phyloP scores from a whole-genome alignment of 2,797 vertebrate species.

The Acanthiza pusilla region DNA sequence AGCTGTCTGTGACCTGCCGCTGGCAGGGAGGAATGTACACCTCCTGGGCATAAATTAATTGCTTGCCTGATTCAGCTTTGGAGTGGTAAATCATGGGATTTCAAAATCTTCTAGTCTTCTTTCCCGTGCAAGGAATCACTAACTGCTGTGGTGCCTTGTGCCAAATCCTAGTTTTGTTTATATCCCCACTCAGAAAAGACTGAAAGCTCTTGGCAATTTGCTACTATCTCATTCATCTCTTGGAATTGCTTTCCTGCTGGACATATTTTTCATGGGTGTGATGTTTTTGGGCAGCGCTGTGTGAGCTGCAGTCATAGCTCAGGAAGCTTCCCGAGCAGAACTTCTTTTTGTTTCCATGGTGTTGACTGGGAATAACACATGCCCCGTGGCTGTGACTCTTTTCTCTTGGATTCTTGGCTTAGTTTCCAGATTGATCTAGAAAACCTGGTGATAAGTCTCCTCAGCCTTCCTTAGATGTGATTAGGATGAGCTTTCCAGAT shows the following conservation, averaged over 20 bases:
- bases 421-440: neutral
- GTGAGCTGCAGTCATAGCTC: neutral
- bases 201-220: neutral
- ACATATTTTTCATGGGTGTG: slow-evolving; percentile 20
- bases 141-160: neutral
- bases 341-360: neutral
- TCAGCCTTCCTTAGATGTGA: neutral
- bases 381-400: neutral
- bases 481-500: neutral
- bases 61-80: neutral
- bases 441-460: neutral
- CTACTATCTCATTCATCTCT: neutral
- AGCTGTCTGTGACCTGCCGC: neutral
- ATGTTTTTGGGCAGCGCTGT: neutral
- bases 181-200: neutral
- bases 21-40: neutral
- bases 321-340: neutral
- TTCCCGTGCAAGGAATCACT: neutral
- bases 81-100: neutral
- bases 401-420: neutral
- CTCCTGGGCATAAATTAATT: neutral
- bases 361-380: neutral
- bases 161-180: neutral
- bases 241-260: neutral
- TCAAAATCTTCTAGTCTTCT: neutral